These are phyloP conservation scores for Festucalex cinctus DNA, from an alignment of 2,113 vertebrate genomes.

Conservation along the genomic window DNA sequence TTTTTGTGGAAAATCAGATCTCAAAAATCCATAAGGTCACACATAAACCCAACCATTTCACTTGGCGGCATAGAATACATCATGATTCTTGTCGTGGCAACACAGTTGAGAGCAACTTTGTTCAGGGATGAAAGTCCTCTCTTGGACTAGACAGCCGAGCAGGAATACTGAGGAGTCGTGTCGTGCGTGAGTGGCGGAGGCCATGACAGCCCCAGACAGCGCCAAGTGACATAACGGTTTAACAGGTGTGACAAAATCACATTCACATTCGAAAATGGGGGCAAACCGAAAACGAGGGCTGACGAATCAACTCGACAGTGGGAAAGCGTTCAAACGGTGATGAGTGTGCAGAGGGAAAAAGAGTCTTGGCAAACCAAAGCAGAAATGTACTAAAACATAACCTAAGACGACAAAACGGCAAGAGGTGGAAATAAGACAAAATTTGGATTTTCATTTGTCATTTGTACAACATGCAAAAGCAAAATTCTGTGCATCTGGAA, in stretches of 20 bases:
- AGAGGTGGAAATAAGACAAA: background rate
- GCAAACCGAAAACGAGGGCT: constrained; percentile 5
- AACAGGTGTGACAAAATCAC: constrained; percentile 41
- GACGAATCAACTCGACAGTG: constrained; percentile 23
- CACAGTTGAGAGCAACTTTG: constrained; percentile 6
- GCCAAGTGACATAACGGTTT: constrained; percentile 32
- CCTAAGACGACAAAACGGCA: background rate
- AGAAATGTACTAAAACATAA: background rate
- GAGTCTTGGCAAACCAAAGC: background rate
- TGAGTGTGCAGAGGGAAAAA: constrained; percentile 4
- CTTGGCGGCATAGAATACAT: background rate
- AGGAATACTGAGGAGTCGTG: constrained; percentile 12
- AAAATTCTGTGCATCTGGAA: too few species aligned
- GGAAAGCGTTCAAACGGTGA: constrained; percentile 10
- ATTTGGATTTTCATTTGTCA: background rate
- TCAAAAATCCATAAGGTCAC: background rate
- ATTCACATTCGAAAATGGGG: background rate
- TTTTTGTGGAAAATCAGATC: background rate
- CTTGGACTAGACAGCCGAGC: background rate
- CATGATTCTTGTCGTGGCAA: background rate
- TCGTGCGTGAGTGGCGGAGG: constrained; percentile 21
- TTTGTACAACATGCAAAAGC: too few species aligned
- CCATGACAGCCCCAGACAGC: constrained; percentile 41
- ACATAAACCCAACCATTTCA: background rate
- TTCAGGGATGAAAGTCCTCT: constrained; percentile 17